A percentile compares a stretch with the other conserved stretches of the same genome.
Evolutionary conservation across 1,140 invertebrate species (phyloP).

Genomic region (Trissolcus basalis): DNA sequence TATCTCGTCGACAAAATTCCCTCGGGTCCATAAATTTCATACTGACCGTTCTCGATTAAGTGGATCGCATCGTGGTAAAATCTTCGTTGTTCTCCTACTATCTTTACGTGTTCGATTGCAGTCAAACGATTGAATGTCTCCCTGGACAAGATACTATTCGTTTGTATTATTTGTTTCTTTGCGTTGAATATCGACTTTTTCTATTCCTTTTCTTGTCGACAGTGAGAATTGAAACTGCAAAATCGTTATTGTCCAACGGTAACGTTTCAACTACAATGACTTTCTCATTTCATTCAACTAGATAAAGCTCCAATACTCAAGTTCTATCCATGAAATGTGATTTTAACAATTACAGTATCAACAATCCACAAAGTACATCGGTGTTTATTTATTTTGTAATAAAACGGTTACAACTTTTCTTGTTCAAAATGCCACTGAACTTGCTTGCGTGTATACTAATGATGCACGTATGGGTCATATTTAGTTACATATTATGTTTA

Average conservation of each 20-base stretch:
- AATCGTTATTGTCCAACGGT: conserved; percentile 61
- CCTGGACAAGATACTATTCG: conserved; percentile 65
- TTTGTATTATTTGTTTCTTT: conserved; percentile 60
- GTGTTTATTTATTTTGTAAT: too few relatives aligned
- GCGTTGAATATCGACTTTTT: conserved; percentile 39
- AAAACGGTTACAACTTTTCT: too few relatives aligned
- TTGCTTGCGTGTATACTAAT: too few relatives aligned
- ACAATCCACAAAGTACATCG: too few relatives aligned
- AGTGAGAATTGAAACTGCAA: conserved; percentile 65
- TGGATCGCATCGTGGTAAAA: conserved; percentile 52
- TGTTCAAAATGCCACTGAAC: too few relatives aligned
- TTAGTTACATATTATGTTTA: too few relatives aligned
- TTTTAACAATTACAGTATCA: too few relatives aligned
- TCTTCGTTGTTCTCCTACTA: conserved; percentile 50
- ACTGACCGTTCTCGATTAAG: conserved; percentile 63
- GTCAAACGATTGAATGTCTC: conserved; percentile 70
- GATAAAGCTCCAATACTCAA: conserved; percentile 36
- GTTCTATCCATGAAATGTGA: background rate
- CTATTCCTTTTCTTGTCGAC: conserved; percentile 45
- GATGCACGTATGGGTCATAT: too few relatives aligned
- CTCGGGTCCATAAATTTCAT: conserved; percentile 69
- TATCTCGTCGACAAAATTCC: conserved; percentile 66
- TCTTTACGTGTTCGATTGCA: conserved; percentile 63
- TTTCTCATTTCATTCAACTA: conserved; percentile 61
- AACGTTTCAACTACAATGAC: conserved; percentile 62